A percentile compares a stretch with the other conserved stretches of the same genome.
These are phyloP conservation scores for Acronicta leporina DNA, from an alignment of 2,888 invertebrate species.

Conservation along the genomic window DNA sequence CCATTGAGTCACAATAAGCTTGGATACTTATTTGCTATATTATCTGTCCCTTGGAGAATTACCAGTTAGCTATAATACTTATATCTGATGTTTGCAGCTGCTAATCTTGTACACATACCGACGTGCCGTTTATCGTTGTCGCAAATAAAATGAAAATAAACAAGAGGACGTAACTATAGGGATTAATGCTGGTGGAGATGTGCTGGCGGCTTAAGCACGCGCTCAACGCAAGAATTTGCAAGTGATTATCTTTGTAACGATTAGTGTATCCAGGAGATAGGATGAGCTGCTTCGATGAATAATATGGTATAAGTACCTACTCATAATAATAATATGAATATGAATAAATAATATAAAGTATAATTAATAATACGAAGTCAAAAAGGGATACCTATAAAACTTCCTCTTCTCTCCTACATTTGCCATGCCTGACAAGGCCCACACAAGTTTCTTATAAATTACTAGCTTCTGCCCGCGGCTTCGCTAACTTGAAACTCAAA, in stretches of 20 bases:
- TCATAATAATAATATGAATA: no score
- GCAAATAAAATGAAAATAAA: slow-evolving; percentile 49
- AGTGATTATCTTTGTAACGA: slow-evolving; percentile 51
- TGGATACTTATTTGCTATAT: no score
- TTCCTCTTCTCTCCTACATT: no score
- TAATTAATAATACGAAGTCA: no score
- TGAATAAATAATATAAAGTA: no score
- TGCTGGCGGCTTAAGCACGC: slow-evolving; percentile 16
- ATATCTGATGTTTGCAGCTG: slow-evolving; percentile 13
- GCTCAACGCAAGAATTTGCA: slow-evolving; percentile 57
- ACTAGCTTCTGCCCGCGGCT: no score
- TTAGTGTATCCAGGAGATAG: slow-evolving; percentile 4
- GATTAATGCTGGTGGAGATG: slow-evolving; percentile 36
- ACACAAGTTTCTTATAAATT: no score
- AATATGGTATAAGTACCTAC: no score
- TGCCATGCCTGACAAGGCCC: no score
- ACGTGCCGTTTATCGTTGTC: slow-evolving; percentile 34
- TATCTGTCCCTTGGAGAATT: slow-evolving; percentile 4
- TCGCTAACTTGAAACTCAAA: no score
- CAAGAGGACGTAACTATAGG: slow-evolving; percentile 33
- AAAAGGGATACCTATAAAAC: no score
- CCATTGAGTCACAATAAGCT: not conserved
- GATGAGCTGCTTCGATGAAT: not conserved
- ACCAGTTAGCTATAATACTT: slow-evolving; percentile 2
- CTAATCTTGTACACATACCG: slow-evolving; percentile 33